Evolutionary conservation across 2,888 invertebrate genomes (phyloP), one percentile per base, ranked within the genome.

Genomic region (Drosophila pseudotakahashii): DNA sequence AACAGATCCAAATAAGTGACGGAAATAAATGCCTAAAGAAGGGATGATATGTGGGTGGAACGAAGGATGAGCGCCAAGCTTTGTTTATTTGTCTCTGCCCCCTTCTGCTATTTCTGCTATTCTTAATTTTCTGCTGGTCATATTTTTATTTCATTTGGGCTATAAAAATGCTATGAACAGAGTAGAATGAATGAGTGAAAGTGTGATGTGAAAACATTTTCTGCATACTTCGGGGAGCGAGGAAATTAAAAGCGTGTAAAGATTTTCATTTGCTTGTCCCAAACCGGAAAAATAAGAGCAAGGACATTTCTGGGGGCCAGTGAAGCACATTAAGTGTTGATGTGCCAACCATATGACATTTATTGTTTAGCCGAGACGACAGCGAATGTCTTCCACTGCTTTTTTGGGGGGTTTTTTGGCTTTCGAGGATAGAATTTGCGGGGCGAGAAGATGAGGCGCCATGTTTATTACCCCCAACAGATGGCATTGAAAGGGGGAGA

Each of bases 281-380:
- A 9, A n/a, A 30, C 7, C 51, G 16, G 14, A 13, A 26, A 34
- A 14, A 11, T 42, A 10, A 42, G n/a, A 23, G 34, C 42, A 44
- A 5, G 61, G 79, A 66, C 76, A 60, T 54, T 66, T 72, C 42
- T 32, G 42, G 63, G n/a, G 30, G 68, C 53, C 76, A 58, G 63
- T 69, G 68, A 79, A 75, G 72, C 87, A 88, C 77, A 88, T 84
- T 89, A 84, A 84, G 81, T 84, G 84, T 89, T 84, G 81, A 84
- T 87, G 88, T 84, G 88, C 73, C 84, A 89, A 75, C 85, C 89
- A 85, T 81, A 84, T 87, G 84, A 84, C 84, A 81, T 84, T 84
- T 84, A 84, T 84, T 84, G 88, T 75, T 87, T 75, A 73, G 73
- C 47, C 60, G 47, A 47, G 30, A 61, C 64, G 70, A 58, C 58